Evolutionary conservation across 2,113 vertebrate species (phyloP), one percentile per base, ranked within the genome.

Genomic region (Rhizomys pruinosus): DNA sequence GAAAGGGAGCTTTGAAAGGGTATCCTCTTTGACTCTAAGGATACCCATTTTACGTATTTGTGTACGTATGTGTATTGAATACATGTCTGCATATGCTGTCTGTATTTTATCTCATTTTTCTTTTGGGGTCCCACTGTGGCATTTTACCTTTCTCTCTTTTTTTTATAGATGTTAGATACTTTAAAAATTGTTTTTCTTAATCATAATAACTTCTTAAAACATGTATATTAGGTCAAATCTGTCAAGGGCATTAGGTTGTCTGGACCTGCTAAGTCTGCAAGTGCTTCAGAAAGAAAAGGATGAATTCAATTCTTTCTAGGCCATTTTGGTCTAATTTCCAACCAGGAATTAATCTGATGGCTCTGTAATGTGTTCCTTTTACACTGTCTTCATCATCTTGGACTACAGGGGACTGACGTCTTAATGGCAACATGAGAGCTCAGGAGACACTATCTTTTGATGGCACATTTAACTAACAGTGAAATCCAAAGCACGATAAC

Each of bases 381-480:
- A 47, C 42, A 93, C 68, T 0, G 16, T 64, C 84, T 96, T 97
- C 71, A 90, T 82, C 92, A 90, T 89, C 73, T 88, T 11, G 5
- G 59, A 94, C 82, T 90, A 86, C 90, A 71, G 87, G 87, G 91
- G 74, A 90, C 3, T 94, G 94, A 95, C 76, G 78, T 94, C 97
- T 96, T 94, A 95, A 96, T 89, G 25, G 89, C 71, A 94, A 47
- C 27, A 39, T 1, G 57, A 80, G 78, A 91, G 29, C 72, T 91
- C 69, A 63, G 44, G 96, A 64, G 95, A 93, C 92, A 81, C 57
- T 76, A 87, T 84, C 89, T 97, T 97, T 96, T 90, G 93, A 92
- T 2, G 81, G 57, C 74, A 87, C 61, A 93, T 91, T 96, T 96
- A 90, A 91, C 86, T 81, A 85, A 90, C 64, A 86, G 0, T 29